phyloP scores from a whole-genome alignment of 35 echinoderm and acorn worm species.

The Anneissia japonica region DNA sequence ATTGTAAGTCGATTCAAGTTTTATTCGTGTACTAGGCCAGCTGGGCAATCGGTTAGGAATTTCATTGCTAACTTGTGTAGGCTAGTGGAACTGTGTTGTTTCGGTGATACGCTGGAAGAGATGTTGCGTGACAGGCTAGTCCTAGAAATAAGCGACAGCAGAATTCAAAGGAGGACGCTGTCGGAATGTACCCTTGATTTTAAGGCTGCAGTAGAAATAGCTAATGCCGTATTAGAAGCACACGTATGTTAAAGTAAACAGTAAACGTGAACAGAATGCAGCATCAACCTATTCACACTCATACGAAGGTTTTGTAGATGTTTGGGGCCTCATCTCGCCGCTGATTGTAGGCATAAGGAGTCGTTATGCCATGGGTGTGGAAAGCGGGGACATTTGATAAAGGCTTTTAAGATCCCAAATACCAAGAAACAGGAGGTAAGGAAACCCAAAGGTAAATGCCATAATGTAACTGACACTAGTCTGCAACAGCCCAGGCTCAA shows the following conservation, averaged over 20 bases:
- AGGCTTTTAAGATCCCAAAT: neutral
- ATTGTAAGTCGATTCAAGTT: too few relatives aligned
- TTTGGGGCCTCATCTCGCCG: neutral
- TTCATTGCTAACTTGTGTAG: neutral
- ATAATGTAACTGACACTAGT: constrained; percentile 16
- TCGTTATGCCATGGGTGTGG: too few relatives aligned
- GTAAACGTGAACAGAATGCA: constrained; percentile 17
- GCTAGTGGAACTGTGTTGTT: neutral
- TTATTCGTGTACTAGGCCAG: too few relatives aligned
- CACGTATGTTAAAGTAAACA: constrained; percentile 3
- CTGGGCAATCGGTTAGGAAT: neutral
- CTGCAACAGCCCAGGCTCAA: neutral
- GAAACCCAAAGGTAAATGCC: neutral
- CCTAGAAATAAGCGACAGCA: neutral
- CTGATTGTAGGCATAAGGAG: too few relatives aligned
- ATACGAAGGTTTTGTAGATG: neutral
- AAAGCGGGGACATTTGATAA: constrained; percentile 2
- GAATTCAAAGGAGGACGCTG: constrained; percentile 12
- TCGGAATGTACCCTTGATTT: constrained; percentile 4
- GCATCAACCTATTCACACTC: neutral
- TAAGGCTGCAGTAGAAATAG: constrained; percentile 1
- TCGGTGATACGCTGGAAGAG: neutral
- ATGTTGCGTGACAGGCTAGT: constrained; percentile 11
- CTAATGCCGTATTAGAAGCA: constrained; percentile 16
- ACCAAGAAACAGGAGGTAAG: neutral